These are phyloP conservation scores for Hipposideros larvatus DNA, from an alignment of 2,797 vertebrate genomes.

Conservation along the genomic window DNA sequence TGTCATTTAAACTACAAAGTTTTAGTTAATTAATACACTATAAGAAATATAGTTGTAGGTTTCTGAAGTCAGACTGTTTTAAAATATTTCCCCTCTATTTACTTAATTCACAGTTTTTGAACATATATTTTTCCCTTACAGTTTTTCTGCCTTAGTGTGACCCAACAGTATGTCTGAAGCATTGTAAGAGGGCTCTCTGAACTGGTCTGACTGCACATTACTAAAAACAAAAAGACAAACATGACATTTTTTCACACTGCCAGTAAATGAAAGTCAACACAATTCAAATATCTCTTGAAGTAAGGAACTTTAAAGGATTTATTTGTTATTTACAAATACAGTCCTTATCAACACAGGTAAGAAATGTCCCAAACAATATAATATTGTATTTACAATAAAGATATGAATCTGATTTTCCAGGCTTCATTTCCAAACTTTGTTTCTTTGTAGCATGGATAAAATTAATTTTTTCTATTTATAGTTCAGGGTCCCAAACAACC, in stretches of 20 bases:
- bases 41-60: conserved; percentile 39
- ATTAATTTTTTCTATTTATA: background rate
- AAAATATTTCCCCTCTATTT: conserved; percentile 85
- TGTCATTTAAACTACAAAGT: conserved; percentile 79
- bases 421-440: conserved; percentile 22
- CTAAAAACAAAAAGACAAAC: conserved; percentile 85
- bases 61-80: conserved; percentile 85
- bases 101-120: conserved; percentile 87
- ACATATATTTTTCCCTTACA: conserved; percentile 87
- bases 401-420: conserved; percentile 65
- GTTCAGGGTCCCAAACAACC: background rate
- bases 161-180: conserved; percentile 81
- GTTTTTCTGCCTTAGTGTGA: conserved; percentile 88
- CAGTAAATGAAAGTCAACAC: conserved; percentile 87
- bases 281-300: conserved; percentile 83
- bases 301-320: conserved; percentile 81
- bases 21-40: conserved; percentile 84
- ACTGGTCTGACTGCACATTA: conserved; percentile 85
- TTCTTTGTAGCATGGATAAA: background rate
- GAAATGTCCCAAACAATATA: conserved; percentile 75
- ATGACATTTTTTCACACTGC: conserved; percentile 84
- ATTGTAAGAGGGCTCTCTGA: conserved; percentile 87
- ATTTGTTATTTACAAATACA: conserved; percentile 81
- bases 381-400: conserved; percentile 74
- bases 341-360: conserved; percentile 79